These are phyloP conservation scores for Papilio demoleus DNA, from an alignment of 2,888 invertebrate species.

Conservation along the genomic window DNA sequence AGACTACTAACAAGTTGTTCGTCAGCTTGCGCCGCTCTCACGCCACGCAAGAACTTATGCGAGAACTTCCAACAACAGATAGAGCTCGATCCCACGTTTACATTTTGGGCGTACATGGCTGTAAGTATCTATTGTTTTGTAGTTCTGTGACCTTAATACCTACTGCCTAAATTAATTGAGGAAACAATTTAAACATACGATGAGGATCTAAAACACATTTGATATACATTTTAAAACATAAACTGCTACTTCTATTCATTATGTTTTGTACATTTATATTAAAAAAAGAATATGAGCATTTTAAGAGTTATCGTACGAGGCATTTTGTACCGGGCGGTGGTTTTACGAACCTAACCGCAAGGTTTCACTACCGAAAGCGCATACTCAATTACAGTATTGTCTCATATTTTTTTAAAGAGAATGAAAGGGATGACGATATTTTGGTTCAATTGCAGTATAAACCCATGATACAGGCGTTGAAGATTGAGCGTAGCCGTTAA, in stretches of 20 bases:
- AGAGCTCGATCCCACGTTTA: conserved; percentile 85
- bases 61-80: conserved; percentile 83
- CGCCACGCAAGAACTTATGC: conserved; percentile 83
- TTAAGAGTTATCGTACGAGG: background rate
- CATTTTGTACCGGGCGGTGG: background rate
- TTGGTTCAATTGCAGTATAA: background rate
- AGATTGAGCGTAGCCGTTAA: conserved; percentile 59
- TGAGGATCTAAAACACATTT: background rate
- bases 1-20: conserved; percentile 76
- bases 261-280: too few species aligned
- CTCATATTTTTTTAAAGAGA: background rate
- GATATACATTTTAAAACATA: too few species aligned
- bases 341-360: background rate
- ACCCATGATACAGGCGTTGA: background rate
- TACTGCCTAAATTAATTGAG: background rate
- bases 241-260: too few species aligned
- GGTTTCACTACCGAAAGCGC: background rate
- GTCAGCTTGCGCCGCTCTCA: conserved; percentile 84
- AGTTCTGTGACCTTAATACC: background rate
- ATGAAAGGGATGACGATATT: background rate
- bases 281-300: background rate
- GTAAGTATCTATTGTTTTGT: conserved; percentile 67
- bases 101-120: conserved; percentile 89
- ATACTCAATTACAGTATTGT: background rate
- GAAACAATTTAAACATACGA: background rate